Percentiles rank a stretch among this genome's conserved stretches.
phyloP scores from a whole-genome alignment of 1,140 invertebrate species.

The Xylocopa sonorina region DNA sequence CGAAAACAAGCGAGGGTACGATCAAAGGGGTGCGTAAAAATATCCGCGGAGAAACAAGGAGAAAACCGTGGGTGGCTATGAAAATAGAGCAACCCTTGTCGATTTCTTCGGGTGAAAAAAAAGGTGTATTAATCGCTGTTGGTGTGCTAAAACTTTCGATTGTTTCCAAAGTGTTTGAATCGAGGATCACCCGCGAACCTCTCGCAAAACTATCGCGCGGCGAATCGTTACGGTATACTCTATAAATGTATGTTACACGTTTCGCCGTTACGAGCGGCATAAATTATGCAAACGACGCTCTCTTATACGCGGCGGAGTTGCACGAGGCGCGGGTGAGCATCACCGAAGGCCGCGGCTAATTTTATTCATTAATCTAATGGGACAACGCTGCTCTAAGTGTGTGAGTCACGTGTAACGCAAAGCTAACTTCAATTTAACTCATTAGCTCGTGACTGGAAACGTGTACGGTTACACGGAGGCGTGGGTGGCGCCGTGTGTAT shows the following conservation, averaged over 20 bases:
- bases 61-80: neutral
- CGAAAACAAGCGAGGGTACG: neutral
- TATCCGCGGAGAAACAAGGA: neutral
- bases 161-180: no score
- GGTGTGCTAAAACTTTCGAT: no score
- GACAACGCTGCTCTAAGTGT: constrained; percentile 37
- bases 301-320: neutral
- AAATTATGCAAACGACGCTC: constrained; percentile 32
- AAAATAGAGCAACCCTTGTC: neutral
- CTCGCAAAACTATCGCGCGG: neutral
- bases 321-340: neutral
- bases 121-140: neutral
- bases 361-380: constrained; percentile 47
- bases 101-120: neutral
- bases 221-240: neutral
- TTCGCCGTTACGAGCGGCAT: neutral
- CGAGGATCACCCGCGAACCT: neutral
- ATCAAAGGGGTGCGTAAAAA: neutral
- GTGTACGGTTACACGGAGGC: constrained; percentile 10
- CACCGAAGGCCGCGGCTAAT: constrained; percentile 23
- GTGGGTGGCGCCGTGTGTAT: neutral
- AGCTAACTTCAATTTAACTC: constrained; percentile 46
- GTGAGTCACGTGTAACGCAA: constrained; percentile 28
- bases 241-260: constrained; percentile 3
- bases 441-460: constrained; percentile 22